Evolutionary conservation across 2,113 vertebrate genomes (phyloP).

Genomic region (Nanorana parkeri): DNA sequence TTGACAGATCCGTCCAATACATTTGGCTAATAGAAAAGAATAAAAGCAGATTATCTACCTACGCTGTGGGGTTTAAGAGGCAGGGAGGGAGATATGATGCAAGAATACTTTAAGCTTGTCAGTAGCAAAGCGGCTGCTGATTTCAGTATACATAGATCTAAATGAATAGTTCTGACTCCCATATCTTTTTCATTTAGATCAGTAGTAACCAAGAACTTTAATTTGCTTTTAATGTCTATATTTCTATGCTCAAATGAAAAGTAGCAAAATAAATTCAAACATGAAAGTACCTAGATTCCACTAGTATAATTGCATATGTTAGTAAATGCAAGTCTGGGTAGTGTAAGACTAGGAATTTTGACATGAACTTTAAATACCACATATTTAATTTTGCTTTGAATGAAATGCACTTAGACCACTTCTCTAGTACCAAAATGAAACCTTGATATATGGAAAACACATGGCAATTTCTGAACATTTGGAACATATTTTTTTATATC

Average conservation of each 20-base stretch:
- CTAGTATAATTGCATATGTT: too few relatives aligned
- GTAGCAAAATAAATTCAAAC: not conserved
- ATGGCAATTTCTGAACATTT: too few relatives aligned
- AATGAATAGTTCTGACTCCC: conserved; percentile 24
- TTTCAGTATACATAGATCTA: conserved; percentile 11
- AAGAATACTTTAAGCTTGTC: conserved; percentile 40
- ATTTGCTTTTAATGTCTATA: not conserved
- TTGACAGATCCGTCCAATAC: conserved; percentile 51
- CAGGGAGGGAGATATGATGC: conserved; percentile 37
- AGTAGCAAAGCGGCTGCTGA: not conserved
- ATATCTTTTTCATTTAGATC: not conserved
- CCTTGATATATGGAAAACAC: too few relatives aligned
- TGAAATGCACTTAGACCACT: too few relatives aligned
- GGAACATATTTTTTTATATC: too few relatives aligned
- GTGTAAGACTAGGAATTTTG: too few relatives aligned
- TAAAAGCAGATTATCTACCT: conserved; percentile 54
- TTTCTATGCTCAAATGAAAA: not conserved
- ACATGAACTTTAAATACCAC: too few relatives aligned
- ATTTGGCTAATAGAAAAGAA: conserved; percentile 41
- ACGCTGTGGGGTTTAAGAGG: conserved; percentile 42
- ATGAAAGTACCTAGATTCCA: not conserved
- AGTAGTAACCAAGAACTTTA: conserved; percentile 1
- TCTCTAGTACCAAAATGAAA: too few relatives aligned
- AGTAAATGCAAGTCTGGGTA: too few relatives aligned
- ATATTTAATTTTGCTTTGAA: too few relatives aligned